phyloP scores from a whole-genome alignment of 1,140 invertebrate genomes.

The Hyphantria cunea region DNA sequence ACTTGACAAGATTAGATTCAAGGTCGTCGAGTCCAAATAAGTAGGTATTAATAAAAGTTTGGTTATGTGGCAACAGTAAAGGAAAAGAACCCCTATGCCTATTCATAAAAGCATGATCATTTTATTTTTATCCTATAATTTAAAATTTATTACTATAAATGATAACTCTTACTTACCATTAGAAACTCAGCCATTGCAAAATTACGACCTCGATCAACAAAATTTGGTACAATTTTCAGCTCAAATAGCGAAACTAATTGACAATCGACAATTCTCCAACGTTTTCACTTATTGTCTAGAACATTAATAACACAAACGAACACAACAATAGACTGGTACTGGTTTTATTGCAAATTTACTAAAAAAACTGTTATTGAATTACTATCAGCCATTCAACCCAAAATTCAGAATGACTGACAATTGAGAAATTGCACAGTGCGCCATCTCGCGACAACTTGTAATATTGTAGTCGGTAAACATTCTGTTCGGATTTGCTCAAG shows the following conservation, averaged over 20 bases:
- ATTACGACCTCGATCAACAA: constrained; percentile 43
- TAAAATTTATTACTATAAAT: no score
- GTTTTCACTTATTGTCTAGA: no score
- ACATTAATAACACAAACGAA: no score
- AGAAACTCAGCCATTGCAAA: constrained; percentile 53
- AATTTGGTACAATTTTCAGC: constrained; percentile 45
- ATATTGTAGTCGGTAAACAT: no score
- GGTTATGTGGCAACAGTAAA: constrained; percentile 51
- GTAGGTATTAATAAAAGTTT: constrained; percentile 59
- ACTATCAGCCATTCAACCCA: constrained; percentile 43
- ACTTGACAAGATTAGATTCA: constrained; percentile 79
- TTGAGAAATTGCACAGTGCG: constrained; percentile 9
- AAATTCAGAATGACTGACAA: constrained; percentile 22
- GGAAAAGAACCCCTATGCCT: no score
- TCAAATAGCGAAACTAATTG: constrained; percentile 34
- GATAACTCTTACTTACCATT: constrained; percentile 48
- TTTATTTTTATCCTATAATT: neutral
- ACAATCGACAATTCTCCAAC: no score
- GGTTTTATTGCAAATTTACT: constrained; percentile 23
- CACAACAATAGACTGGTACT: no score
- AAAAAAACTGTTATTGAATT: constrained; percentile 32
- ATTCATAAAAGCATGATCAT: no score
- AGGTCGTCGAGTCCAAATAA: constrained; percentile 68
- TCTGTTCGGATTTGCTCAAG: no score
- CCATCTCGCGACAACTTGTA: no score